Evolutionary conservation across 2,113 vertebrate species (phyloP), one percentile per base, ranked within the genome.

Genomic region (Ia io): DNA sequence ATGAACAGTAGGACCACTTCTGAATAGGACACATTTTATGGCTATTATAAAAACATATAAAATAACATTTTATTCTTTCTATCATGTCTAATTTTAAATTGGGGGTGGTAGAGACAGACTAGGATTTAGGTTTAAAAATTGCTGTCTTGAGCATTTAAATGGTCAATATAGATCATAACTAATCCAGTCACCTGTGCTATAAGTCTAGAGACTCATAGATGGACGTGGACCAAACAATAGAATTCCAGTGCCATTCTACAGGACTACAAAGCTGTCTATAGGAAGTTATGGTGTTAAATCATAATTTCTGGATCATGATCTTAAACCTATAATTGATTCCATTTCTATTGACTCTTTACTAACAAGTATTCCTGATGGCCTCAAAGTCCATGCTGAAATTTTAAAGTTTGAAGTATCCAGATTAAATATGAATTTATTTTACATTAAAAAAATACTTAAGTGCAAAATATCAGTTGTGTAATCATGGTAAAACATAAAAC

Each of bases 401-500:
- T 95, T 91, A 73, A 95, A 97, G 89, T 94, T 96, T 94, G 90
- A 91, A 93, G 93, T 97, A 79, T 96, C 89, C 88, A 97, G 90
- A 94, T 96, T 67, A 97, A 95, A 97, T 94, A 97, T 94, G 93
- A 95, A 95, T 93, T 95, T 96, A 97, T 93, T 95, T 94, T 95
- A 92, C 88, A 97, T 96, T 88, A 32, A n/a, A 90, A 95, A 96
- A 90, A 87, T 70, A 95, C 49, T 91, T 82, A 92, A 96, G 96
- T 97, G 88, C 86, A 97, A 93, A 97, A 87, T 97, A 96, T 95
- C 96, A 96, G 83, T 96, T 96, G 96, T 95, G 89, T 98, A 93
- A 97, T 94, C 93, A 88, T 97, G 96, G 96, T 98, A 95, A 97
- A 97, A 95, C 96, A 97, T 97, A 96, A 96, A 96, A 88, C 82